These are phyloP conservation scores for Mythimna ferrago DNA, from an alignment of 2,888 invertebrate species.

Conservation along the genomic window DNA sequence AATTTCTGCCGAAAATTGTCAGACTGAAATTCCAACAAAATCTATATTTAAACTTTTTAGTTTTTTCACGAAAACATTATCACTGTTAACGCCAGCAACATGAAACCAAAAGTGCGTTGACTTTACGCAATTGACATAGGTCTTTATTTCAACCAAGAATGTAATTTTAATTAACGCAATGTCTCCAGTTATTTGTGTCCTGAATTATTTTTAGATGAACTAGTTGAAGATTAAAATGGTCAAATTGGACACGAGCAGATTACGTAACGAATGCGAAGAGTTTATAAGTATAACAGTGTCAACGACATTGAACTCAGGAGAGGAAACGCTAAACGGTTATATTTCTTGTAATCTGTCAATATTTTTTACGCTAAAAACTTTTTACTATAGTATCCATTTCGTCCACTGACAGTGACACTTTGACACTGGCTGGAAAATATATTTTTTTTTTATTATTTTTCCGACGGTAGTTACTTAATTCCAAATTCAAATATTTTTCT, in stretches of 20 bases:
- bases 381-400: constrained; percentile 20
- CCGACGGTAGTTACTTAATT: not conserved
- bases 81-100: not conserved
- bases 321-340: constrained; percentile 27
- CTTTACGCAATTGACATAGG: constrained; percentile 8
- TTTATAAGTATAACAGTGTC: constrained; percentile 43
- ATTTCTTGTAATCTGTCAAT: constrained; percentile 30
- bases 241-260: constrained; percentile 56
- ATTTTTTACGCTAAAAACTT: constrained; percentile 10
- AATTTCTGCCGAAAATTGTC: not conserved
- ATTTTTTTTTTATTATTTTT: constrained; percentile 9
- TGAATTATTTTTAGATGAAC: constrained; percentile 58
- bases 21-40: not conserved
- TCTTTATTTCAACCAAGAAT: constrained; percentile 33
- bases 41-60: not conserved
- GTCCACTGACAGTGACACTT: constrained; percentile 37
- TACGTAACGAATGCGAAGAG: constrained; percentile 55
- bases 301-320: constrained; percentile 53
- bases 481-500: not conserved
- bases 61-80: not conserved
- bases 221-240: constrained; percentile 53
- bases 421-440: constrained; percentile 43
- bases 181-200: constrained; percentile 48
- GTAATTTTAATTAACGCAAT: constrained; percentile 48
- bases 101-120: constrained; percentile 21